phyloP scores from a whole-genome alignment of 2,797 vertebrate genomes.

The Mionectes olivaceus region DNA sequence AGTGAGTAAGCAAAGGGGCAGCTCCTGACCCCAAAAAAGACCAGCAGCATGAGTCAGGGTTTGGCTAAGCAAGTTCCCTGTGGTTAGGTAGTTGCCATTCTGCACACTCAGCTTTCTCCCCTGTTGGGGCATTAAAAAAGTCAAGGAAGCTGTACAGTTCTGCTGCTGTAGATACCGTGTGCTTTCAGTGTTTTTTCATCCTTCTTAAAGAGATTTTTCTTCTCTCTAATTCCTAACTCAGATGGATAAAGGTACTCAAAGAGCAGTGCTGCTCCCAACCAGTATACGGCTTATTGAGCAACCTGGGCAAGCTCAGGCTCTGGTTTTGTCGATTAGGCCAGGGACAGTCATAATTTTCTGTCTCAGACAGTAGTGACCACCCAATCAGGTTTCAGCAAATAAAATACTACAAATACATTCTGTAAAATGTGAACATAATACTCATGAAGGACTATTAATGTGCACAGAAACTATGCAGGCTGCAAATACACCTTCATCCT shows the following conservation, averaged over 20 bases:
- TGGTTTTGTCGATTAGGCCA: not conserved
- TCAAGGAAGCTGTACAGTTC: not conserved
- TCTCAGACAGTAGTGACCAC: slow-evolving; percentile 41
- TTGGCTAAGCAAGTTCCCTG: not conserved
- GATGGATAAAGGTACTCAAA: not conserved
- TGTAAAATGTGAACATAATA: slow-evolving; percentile 65
- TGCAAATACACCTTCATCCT: slow-evolving; percentile 49
- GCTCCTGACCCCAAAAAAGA: not conserved
- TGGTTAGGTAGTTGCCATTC: not conserved
- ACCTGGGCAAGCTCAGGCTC: not conserved
- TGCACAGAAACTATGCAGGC: slow-evolving; percentile 59
- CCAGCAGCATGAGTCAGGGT: not conserved
- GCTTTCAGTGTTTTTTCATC: not conserved
- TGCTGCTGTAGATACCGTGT: not conserved
- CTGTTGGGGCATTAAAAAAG: not conserved
- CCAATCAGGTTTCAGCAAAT: slow-evolving; percentile 46
- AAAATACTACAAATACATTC: slow-evolving; percentile 62
- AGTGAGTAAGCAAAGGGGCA: slow-evolving; percentile 21
- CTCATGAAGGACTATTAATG: slow-evolving; percentile 55
- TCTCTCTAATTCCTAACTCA: not conserved
- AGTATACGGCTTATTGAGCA: fast-evolving
- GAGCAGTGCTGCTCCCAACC: not conserved
- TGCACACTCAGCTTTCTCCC: not conserved
- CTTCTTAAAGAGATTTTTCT: not conserved
- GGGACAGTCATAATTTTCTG: not conserved